Evolutionary conservation across 64 coral and sea anemone species (phyloP).

Genomic region (Pocillopora damicornis): DNA sequence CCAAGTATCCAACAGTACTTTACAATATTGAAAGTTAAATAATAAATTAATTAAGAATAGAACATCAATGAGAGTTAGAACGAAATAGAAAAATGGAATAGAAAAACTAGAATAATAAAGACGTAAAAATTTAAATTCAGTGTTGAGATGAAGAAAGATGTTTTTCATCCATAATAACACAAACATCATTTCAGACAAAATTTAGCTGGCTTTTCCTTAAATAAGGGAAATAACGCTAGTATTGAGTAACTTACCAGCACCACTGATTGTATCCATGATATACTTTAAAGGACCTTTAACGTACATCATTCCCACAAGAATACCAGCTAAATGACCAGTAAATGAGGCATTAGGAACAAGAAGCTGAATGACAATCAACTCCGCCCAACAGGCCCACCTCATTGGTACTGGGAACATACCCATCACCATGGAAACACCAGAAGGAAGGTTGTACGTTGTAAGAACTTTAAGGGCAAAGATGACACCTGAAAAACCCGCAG

Average conservation of each 20-base stretch:
- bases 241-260: constrained; percentile 35
- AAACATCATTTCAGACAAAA: too few species aligned
- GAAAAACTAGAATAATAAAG: too few species aligned
- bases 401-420: constrained; percentile 87
- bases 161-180: too few species aligned
- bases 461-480: constrained; percentile 97
- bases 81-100: too few species aligned
- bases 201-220: too few species aligned
- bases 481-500: constrained; percentile 93
- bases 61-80: too few species aligned
- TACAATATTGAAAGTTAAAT: too few species aligned
- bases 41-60: too few species aligned
- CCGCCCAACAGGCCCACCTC: constrained; percentile 90
- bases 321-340: constrained; percentile 94
- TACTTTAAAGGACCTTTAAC: constrained; percentile 88
- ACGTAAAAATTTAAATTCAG: too few species aligned
- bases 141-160: too few species aligned
- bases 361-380: constrained; percentile 85
- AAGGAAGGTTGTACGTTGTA: constrained; percentile 89
- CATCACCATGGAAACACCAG: constrained; percentile 75
- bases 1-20: too few species aligned
- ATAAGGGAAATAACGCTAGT: neutral
- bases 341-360: constrained; percentile 88
- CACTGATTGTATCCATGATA: constrained; percentile 64
- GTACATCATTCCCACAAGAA: constrained; percentile 86